phyloP scores from a whole-genome alignment of 92 coral and sea anemone genomes.

The Montipora capitata region DNA sequence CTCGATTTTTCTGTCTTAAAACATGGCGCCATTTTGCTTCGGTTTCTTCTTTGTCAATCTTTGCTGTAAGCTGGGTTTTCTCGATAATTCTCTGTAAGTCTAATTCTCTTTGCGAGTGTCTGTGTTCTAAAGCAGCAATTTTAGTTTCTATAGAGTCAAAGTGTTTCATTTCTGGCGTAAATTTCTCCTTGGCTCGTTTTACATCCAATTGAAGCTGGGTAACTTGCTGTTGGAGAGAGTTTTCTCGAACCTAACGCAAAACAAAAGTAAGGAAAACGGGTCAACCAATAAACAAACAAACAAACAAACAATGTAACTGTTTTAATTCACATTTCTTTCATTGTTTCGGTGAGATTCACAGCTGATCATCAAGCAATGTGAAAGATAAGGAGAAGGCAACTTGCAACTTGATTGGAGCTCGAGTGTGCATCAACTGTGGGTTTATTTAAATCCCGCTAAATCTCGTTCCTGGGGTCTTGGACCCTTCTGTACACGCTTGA shows the following conservation, averaged over 20 bases:
- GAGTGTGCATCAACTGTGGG: too few species aligned
- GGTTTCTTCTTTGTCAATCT: constrained; percentile 91
- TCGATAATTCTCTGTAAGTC: constrained; percentile 88
- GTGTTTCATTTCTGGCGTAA: constrained; percentile 96
- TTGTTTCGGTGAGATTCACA: neutral
- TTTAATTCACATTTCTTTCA: too few species aligned
- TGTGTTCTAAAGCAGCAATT: constrained; percentile 87
- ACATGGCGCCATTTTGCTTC: constrained; percentile 87
- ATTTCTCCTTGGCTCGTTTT: constrained; percentile 84
- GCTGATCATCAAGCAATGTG: neutral
- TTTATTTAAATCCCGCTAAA: too few species aligned
- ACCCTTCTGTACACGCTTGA: too few species aligned
- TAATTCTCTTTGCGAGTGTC: constrained; percentile 87
- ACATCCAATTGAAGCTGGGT: constrained; percentile 82
- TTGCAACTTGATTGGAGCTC: too few species aligned
- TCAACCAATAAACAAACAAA: neutral
- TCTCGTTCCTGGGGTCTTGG: too few species aligned
- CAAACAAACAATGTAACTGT: neutral
- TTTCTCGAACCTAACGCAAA: constrained; percentile 85
- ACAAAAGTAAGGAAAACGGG: neutral
- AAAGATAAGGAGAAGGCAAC: too few species aligned
- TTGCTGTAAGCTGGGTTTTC: constrained; percentile 84
- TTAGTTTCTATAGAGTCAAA: constrained; percentile 91
- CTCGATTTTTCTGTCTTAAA: constrained; percentile 90
- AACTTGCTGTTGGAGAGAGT: constrained; percentile 88